Conservation (phyloP, 2,888 invertebrate species). For the Nomada hirtipes region DNA sequence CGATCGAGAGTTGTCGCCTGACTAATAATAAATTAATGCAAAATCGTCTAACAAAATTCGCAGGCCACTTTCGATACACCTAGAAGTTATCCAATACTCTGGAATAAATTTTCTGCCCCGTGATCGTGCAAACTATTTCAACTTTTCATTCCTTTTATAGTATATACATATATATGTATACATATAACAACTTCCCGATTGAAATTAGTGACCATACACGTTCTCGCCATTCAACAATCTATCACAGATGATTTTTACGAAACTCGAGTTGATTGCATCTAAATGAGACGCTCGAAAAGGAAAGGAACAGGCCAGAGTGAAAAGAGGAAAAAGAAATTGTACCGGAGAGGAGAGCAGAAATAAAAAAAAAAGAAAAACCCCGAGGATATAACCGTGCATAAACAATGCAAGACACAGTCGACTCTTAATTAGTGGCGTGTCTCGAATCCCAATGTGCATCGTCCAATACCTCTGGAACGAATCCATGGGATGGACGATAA, state of each 20-base stretch:
- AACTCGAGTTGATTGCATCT: conserved; percentile 26
- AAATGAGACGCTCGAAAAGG: conserved; percentile 11
- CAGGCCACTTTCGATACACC: no score
- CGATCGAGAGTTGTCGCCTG: no score
- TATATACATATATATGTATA: no score
- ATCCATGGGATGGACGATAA: conserved; percentile 29
- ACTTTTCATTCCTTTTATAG: no score
- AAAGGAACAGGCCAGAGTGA: neutral
- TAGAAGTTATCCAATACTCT: no score
- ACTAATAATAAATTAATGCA: no score
- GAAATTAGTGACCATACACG: no score
- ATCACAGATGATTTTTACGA: conserved; percentile 9
- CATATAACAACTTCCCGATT: no score
- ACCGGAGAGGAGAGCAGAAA: conserved; percentile 1
- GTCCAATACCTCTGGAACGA: conserved; percentile 41
- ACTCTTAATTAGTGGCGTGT: conserved; percentile 55
- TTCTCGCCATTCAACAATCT: neutral
- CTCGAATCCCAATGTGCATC: conserved; percentile 28
- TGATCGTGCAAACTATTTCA: no score
- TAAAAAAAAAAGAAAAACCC: neutral
- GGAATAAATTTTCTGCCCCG: no score
- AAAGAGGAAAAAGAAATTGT: conserved; percentile 3
- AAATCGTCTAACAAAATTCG: no score
- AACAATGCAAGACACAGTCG: conserved; percentile 55
- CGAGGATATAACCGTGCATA: conserved; percentile 45